Evolutionary conservation across 2,797 vertebrate genomes (phyloP), one percentile per base, ranked within the genome.

Genomic region (Diplodus puntazzo): DNA sequence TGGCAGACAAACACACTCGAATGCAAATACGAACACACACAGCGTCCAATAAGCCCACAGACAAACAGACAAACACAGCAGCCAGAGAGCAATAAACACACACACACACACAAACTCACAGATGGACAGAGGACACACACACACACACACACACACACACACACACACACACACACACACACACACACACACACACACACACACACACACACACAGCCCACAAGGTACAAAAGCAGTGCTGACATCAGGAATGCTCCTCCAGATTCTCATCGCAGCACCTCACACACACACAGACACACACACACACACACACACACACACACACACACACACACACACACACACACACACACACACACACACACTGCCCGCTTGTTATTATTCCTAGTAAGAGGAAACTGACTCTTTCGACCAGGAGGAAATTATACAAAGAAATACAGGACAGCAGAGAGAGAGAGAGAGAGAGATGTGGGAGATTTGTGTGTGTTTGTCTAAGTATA

Each of bases 231-330:
- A 84, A 82, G 76, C 80, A 75, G 68, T 70, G 84, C 71, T 90
- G 79, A 86, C 85, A 91, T 75, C 84, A 82, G 86, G 78, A 91
- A 87, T 83, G 84, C 57, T 58, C 66, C 54, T 79, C 49, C 48
- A 79, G 65, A 79, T 85, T 66, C 50, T 85, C 74, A 85, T 87
- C 62, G 16, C 59, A 53, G 55, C 60, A 64, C 45, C 64, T 65
- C 83, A 66, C 70, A 65, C 69, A 82, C 82, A 77, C 66, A 54
- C 78, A 79, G 81, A 80, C 67, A 20, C 86, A 73, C 74, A 84
- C 64, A 25, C 71, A 77, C 65, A 82, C 84, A 75, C 69, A 30
- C 84, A 59, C 77, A 85, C 75, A 77, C 83, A 70, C 72, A 60
- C 75, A 81, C 81, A 81, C 64, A 43, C 77, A 78, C 79, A 76